Evolutionary conservation across 2,888 invertebrate species (phyloP).

Genomic region (Itoplectis maculator): DNA sequence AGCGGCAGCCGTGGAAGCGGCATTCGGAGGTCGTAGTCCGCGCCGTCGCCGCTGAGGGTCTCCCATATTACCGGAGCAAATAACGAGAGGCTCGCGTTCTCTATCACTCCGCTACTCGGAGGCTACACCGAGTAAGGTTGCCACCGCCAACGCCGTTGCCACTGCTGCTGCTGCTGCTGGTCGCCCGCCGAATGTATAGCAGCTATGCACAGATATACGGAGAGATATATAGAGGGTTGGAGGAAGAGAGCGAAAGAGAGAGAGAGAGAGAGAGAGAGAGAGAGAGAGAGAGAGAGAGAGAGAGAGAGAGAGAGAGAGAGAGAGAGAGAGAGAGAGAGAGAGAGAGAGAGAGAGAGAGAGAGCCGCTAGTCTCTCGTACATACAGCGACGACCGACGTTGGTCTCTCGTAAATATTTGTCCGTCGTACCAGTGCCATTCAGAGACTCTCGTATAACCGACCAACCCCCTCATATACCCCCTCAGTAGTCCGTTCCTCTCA

Average conservation of each 20-base stretch:
- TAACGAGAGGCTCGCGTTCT: constrained; percentile 68
- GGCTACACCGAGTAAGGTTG: constrained; percentile 10
- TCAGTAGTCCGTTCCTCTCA: constrained; percentile 53
- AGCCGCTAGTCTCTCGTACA: constrained; percentile 54
- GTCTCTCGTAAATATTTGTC: constrained; percentile 80
- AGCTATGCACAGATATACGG: constrained; percentile 36
- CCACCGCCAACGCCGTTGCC: no score
- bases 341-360: constrained; percentile 18
- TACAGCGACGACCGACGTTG: constrained; percentile 73
- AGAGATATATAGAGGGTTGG: background rate
- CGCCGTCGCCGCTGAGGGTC: constrained; percentile 42
- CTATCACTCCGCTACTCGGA: constrained; percentile 22
- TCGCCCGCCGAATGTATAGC: constrained; percentile 6
- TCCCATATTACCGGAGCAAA: constrained; percentile 77
- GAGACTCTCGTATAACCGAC: constrained; percentile 61
- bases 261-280: background rate
- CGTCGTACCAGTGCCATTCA: constrained; percentile 67
- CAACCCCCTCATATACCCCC: constrained; percentile 66
- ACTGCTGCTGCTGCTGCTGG: constrained; percentile 36
- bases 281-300: constrained; percentile 18
- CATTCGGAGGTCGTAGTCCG: constrained; percentile 18
- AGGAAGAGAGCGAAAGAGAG: background rate
- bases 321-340: background rate
- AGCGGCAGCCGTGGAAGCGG: constrained; percentile 14
- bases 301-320: background rate